Evolutionary conservation across 1,140 invertebrate genomes (phyloP).

Genomic region (Aphelenchoides fujianensis): DNA sequence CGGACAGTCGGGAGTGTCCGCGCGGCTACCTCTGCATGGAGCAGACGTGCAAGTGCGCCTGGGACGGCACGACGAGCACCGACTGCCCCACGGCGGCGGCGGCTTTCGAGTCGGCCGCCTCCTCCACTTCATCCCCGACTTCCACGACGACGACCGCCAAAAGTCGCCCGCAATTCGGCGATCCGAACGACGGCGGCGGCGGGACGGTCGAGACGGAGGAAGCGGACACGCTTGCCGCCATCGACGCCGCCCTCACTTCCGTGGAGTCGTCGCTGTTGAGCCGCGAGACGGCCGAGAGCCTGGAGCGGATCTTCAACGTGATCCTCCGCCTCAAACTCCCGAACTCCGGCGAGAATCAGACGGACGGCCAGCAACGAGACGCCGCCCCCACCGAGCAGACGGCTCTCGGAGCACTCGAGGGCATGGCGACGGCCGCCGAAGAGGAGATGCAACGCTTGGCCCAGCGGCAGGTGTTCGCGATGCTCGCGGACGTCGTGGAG

Average conservation of each 20-base stretch:
- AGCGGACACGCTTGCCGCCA: not conserved
- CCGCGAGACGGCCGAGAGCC: constrained; percentile 13
- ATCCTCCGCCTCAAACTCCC: constrained; percentile 2
- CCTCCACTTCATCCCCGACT: too few relatives aligned
- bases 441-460: not conserved
- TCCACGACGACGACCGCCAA: too few relatives aligned
- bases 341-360: not conserved
- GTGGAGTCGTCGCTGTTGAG: constrained; percentile 1
- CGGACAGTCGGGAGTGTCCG: too few relatives aligned
- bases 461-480: not conserved
- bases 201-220: not conserved
- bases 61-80: too few relatives aligned
- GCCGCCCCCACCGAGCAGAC: too few relatives aligned
- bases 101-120: too few relatives aligned
- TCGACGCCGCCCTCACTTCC: not conserved
- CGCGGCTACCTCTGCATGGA: too few relatives aligned
- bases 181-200: not conserved
- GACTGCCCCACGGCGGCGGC: too few relatives aligned
- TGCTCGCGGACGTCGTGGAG: not conserved
- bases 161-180: constrained; percentile 1
- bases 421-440: not conserved
- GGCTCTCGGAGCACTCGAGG: too few relatives aligned
- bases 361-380: constrained; percentile 2
- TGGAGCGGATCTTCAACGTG: constrained; percentile 13
- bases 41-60: too few relatives aligned